These are phyloP conservation scores for Arvicanthis niloticus DNA, from an alignment of 2,113 vertebrate species.

Conservation along the genomic window DNA sequence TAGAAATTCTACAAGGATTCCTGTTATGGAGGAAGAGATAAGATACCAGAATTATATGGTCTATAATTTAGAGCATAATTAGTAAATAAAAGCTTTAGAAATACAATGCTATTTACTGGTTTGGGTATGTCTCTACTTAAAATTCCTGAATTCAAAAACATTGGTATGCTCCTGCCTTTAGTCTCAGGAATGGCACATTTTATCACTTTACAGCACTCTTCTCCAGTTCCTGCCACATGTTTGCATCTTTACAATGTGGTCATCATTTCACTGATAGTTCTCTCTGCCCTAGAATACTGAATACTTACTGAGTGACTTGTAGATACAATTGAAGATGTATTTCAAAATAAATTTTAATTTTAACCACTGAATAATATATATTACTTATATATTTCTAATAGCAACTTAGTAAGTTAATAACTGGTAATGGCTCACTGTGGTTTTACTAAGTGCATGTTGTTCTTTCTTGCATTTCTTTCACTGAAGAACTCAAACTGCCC, in stretches of 20 bases:
- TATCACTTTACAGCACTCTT: conserved; percentile 48
- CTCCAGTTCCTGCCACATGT: conserved; percentile 22
- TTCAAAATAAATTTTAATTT: conserved; percentile 42
- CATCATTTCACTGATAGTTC: conserved; percentile 7
- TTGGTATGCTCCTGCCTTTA: conserved; percentile 25
- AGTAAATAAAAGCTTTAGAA: conserved; percentile 52
- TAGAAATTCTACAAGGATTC: conserved; percentile 44
- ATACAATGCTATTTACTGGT: not conserved
- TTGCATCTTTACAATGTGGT: not conserved
- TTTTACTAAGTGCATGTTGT: conserved; percentile 32
- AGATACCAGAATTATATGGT: conserved; percentile 43
- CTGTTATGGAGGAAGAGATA: conserved; percentile 45
- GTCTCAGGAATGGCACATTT: conserved; percentile 35
- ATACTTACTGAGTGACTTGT: conserved; percentile 14
- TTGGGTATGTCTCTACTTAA: not conserved
- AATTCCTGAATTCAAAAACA: conserved; percentile 49
- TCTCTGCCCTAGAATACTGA: not conserved
- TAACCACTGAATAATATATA: conserved; percentile 44
- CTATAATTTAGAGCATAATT: conserved; percentile 21
- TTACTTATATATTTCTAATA: conserved; percentile 29
- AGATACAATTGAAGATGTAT: not conserved
- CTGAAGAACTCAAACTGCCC: conserved; percentile 21
- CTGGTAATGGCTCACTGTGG: not conserved
- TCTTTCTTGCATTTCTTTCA: conserved; percentile 53
- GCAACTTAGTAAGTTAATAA: not conserved